phyloP scores from a whole-genome alignment of 1,140 invertebrate species.

The Drosophila busckii region DNA sequence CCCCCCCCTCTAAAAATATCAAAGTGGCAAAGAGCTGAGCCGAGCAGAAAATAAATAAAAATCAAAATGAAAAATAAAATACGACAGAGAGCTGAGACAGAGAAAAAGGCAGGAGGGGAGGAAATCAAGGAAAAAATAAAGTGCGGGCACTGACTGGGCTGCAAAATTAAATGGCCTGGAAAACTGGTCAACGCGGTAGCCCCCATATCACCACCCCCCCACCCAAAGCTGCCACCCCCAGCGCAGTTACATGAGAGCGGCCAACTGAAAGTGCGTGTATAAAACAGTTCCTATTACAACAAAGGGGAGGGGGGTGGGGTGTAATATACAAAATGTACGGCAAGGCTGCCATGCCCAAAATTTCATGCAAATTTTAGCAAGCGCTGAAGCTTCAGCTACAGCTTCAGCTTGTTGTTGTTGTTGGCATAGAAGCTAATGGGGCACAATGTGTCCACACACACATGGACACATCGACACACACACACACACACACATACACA shows the following conservation, averaged over 20 bases:
- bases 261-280: conserved; percentile 58
- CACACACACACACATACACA: conserved; percentile 1
- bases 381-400: conserved; percentile 11
- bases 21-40: conserved; percentile 14
- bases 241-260: too few relatives aligned
- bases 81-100: background rate
- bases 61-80: background rate
- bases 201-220: conserved; percentile 13
- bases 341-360: conserved; percentile 41
- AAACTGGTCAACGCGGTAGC: conserved; percentile 72
- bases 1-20: conserved; percentile 4
- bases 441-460: conserved; percentile 72
- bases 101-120: conserved; percentile 4
- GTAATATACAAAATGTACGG: conserved; percentile 6
- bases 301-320: conserved; percentile 13
- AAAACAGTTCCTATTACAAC: conserved; percentile 72
- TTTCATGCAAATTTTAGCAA: conserved; percentile 64
- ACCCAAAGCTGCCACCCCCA: background rate
- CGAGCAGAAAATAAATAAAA: conserved; percentile 27
- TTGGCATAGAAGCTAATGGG: conserved; percentile 67
- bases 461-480: background rate
- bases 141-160: conserved; percentile 60
- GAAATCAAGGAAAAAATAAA: conserved; percentile 38
- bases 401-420: conserved; percentile 41
- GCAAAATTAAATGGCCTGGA: conserved; percentile 69